Evolutionary conservation across 2,113 vertebrate species (phyloP).

Genomic region (Melanerpes aurifrons): DNA sequence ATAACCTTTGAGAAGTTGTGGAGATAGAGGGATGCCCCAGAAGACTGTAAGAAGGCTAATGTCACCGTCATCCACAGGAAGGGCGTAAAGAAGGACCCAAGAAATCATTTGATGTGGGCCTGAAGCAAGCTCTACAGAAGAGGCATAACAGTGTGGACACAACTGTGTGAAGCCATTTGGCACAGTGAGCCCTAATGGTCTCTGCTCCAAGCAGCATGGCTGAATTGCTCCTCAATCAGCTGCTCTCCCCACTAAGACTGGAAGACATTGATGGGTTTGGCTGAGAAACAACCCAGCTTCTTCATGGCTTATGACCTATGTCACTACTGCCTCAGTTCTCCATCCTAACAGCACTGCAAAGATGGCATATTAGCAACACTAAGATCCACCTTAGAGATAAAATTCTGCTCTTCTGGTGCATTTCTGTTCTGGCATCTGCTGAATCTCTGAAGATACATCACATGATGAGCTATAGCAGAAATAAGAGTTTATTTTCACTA

Average conservation of each 20-base stretch:
- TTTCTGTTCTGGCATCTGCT: not conserved
- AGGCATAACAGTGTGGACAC: not conserved
- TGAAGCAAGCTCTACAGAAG: not conserved
- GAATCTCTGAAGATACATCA: not conserved
- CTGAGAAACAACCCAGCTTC: not conserved
- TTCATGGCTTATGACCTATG: not conserved
- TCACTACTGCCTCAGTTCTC: not conserved
- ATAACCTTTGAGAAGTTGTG: not conserved
- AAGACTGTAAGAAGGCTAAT: not conserved
- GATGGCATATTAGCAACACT: not conserved
- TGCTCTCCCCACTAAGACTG: not conserved
- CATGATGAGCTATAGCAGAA: not conserved
- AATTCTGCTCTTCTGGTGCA: not conserved
- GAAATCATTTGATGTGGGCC: not conserved
- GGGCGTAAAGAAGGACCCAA: not conserved
- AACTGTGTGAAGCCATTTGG: not conserved
- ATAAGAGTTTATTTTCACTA: not conserved
- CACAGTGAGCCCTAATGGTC: accelerated
- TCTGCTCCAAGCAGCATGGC: not conserved
- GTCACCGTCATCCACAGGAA: not conserved
- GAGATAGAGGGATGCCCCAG: not conserved
- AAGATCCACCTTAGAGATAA: not conserved
- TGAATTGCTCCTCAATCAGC: not conserved
- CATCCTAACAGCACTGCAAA: not conserved
- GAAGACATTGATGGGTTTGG: not conserved